phyloP scores from a whole-genome alignment of 2,888 invertebrate genomes.

The Nymphalis polychloros region DNA sequence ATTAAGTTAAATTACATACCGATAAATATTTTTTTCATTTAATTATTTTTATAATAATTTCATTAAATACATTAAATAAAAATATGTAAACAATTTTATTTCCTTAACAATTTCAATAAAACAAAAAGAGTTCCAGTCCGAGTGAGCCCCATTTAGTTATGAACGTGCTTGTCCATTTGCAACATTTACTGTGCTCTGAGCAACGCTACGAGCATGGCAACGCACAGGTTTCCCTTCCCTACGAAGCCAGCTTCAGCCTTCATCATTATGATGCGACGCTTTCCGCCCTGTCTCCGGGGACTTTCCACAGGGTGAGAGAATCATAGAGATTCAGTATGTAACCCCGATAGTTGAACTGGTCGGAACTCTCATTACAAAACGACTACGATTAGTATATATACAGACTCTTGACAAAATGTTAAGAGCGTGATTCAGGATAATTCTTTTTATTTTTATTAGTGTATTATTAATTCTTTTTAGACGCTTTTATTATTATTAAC shows the following conservation, averaged over 20 bases:
- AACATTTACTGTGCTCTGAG: conserved; percentile 80
- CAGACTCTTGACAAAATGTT: conserved; percentile 43
- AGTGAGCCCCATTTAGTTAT: conserved; percentile 82
- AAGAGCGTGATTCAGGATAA: conserved; percentile 55
- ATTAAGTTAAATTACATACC: too few relatives aligned
- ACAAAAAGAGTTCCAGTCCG: conserved; percentile 61
- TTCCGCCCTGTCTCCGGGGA: conserved; percentile 80
- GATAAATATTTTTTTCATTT: too few relatives aligned
- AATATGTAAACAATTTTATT: too few relatives aligned
- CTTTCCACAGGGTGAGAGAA: conserved; percentile 69
- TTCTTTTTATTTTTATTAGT: not conserved
- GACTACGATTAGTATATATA: conserved; percentile 36
- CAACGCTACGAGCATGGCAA: conserved; percentile 34
- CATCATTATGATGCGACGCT: conserved; percentile 69
- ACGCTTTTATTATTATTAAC: not conserved
- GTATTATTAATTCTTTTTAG: not conserved
- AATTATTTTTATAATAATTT: too few relatives aligned
- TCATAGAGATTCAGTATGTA: not conserved
- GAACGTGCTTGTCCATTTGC: conserved; percentile 48
- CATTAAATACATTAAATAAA: too few relatives aligned
- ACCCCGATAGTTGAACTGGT: conserved; percentile 12
- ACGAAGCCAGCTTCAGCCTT: conserved; percentile 37
- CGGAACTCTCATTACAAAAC: conserved; percentile 40
- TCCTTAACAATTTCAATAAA: not conserved
- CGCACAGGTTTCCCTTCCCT: conserved; percentile 5